These are phyloP conservation scores for Ooceraea biroi DNA, from an alignment of 1,140 invertebrate genomes.

Conservation along the genomic window DNA sequence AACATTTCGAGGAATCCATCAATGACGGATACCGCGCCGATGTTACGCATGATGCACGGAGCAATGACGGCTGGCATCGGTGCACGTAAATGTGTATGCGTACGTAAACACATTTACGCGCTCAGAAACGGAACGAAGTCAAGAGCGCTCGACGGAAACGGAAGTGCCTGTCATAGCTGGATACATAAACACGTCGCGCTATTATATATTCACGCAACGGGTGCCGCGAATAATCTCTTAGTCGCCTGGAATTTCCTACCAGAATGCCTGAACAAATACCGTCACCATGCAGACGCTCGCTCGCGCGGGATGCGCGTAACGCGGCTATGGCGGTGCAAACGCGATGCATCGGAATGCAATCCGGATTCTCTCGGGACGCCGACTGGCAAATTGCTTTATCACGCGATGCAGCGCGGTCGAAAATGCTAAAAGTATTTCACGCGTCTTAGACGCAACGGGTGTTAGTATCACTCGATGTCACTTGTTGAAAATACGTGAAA, in stretches of 20 bases:
- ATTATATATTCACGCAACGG: constrained; percentile 83
- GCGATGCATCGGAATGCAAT: constrained; percentile 54
- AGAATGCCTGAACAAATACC: constrained; percentile 76
- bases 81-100: constrained; percentile 10
- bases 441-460: neutral
- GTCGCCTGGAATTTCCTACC: constrained; percentile 76
- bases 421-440: constrained; percentile 47
- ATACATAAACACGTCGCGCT: constrained; percentile 82
- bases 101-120: constrained; percentile 78
- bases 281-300: constrained; percentile 45
- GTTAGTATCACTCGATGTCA: neutral
- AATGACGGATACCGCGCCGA: constrained; percentile 13
- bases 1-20: constrained; percentile 31
- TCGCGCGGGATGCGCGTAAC: constrained; percentile 40
- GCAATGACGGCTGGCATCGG: constrained; percentile 60
- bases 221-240: constrained; percentile 81
- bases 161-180: constrained; percentile 85
- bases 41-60: constrained; percentile 13
- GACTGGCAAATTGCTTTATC: constrained; percentile 56
- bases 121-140: constrained; percentile 75
- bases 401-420: constrained; percentile 25
- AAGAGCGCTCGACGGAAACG: constrained; percentile 82
- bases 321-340: constrained; percentile 60
- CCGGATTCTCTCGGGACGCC: constrained; percentile 53
- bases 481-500: neutral